Evolutionary conservation across 2,888 invertebrate genomes (phyloP), one percentile per base, ranked within the genome.

Genomic region (Eristalis intricaria): DNA sequence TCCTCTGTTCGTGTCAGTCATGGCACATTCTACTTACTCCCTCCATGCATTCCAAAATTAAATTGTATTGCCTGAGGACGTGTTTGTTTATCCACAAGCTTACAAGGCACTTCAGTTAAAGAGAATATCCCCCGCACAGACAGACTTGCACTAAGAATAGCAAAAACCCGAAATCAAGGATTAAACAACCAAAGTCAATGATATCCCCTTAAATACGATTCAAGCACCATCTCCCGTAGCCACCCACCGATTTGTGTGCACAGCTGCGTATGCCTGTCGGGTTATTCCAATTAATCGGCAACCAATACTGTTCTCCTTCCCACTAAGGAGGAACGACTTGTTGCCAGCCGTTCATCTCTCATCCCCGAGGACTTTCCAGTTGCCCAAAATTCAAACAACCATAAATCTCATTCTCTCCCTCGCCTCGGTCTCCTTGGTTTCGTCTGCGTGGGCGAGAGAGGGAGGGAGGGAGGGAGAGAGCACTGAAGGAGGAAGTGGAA

Each of bases 371-470:
- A 35, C 38, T 10, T 60, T n/a, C 63, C 7, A 40, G 19, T 29
- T 80, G 43, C 50, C 74, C 74, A 64, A 32, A 64, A 58, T 64
- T 40, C 63, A 65, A 70, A 70, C 35, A 65, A 29, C 56, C 64
- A 64, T 58, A 74, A 69, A 68, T 69, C 64, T 60, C 43, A 32
- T 32, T 10, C 32, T 4, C 4, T 4, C 13, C 19, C 19, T n/a
- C 7, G 19, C 5, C n/a, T 56, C 50, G n/a, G n/a, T n/a, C 50
- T n/a, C 23, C n/a, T 11, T 13, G 1, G 22, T 1, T 35, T 32
- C 40, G 43, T 4, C 0, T 32, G 32, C 32, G 1, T 4, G 2
- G 1, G 32, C 5, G 32, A 8, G 32, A 5, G 8, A 8, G 32
- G 32, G 4, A n/a, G n/a, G n/a, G n/a, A n/a, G n/a, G n/a, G n/a